Base-by-base conservation (phyloP, 2,113 vertebrate species). In the Zosterops borbonicus region DNA sequence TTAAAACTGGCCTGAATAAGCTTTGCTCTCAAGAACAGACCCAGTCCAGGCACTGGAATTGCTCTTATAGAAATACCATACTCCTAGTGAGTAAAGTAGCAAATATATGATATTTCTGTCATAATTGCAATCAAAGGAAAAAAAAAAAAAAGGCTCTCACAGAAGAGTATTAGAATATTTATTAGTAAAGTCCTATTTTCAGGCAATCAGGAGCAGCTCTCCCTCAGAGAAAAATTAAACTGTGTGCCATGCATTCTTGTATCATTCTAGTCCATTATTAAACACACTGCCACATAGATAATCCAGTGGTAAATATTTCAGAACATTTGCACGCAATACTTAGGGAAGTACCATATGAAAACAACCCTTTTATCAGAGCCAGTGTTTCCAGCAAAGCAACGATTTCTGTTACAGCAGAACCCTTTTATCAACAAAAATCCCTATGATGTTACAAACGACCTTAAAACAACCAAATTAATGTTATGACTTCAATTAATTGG, bases 1-100 rank as follows among this genome's bases (percentile, higher is more conserved):
- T 97, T 95, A 53, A 80, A 96, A 97, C 97, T 95, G 87, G 64
- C 60, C 87, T 83, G 64, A 88, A 86, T 74, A 91, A 92, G 52
- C 78, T 82, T 88, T 50, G 68, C 15, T 89, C 12, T 70, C 31
- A 71, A 28, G 39, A 94, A 56, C 3, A 24, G n/a, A 58, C 64
- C 49, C 23, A 56, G 16, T 58, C 44, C 53, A 70, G 37, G 35
- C 76, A 91, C 28, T 14, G 7, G 37, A 67, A 84, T 10, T 88
- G 53, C 64, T 90, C 28, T 71, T 62, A 39, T 6, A 91, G 58
- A 90, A 84, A 89, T 37, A 29, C 4, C 14, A 42, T 35, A 35
- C 6, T 93, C 25, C n/a, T 65, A 80, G 25, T 39, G n/a, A 87
- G 41, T 65, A 37, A 89, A 87, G 67, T 25, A 90, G 65, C 37